Conservation (phyloP, 2,797 vertebrate species). For the Schizopygopsis pylzovi region DNA sequence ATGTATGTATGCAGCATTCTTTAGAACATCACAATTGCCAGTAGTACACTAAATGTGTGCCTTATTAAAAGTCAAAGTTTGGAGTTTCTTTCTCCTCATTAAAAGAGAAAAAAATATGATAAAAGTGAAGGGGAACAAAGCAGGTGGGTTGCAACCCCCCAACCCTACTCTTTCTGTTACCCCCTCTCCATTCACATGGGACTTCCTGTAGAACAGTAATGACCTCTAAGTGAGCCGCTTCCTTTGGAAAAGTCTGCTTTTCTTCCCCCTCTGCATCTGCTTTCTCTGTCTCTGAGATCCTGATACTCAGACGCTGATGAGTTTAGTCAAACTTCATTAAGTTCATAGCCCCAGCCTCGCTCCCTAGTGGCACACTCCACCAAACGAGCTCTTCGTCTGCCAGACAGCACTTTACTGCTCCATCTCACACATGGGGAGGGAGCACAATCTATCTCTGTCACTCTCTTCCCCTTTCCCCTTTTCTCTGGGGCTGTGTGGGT, state of each 20-base stretch:
- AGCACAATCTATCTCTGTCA: slow-evolving; percentile 57
- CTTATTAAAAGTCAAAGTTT: not conserved
- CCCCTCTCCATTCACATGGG: slow-evolving; percentile 21
- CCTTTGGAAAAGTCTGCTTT: slow-evolving; percentile 53
- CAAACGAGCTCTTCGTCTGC: slow-evolving; percentile 57
- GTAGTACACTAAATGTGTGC: not conserved
- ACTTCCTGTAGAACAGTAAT: slow-evolving; percentile 58
- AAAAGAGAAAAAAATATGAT: not conserved
- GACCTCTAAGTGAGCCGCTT: slow-evolving; percentile 62
- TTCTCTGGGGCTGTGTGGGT: slow-evolving; percentile 52
- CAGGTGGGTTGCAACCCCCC: slow-evolving; percentile 42
- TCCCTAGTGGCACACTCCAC: slow-evolving; percentile 59
- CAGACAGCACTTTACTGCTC: slow-evolving; percentile 62
- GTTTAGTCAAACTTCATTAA: slow-evolving; percentile 69
- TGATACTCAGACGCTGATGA: slow-evolving; percentile 65
- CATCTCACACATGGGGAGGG: slow-evolving; percentile 58
- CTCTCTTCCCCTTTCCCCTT: slow-evolving; percentile 19
- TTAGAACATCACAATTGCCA: slow-evolving; percentile 23
- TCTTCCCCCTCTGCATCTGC: slow-evolving; percentile 60
- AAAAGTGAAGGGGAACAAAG: slow-evolving; percentile 10
- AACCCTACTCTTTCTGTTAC: not conserved
- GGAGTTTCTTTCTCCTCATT: not conserved
- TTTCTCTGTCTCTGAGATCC: slow-evolving; percentile 55
- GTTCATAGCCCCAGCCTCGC: slow-evolving; percentile 58
- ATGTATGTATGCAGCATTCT: slow-evolving; percentile 14